These are phyloP conservation scores for Mormyrops boulengeri DNA, from an alignment of 2,797 vertebrate species.

Conservation along the genomic window DNA sequence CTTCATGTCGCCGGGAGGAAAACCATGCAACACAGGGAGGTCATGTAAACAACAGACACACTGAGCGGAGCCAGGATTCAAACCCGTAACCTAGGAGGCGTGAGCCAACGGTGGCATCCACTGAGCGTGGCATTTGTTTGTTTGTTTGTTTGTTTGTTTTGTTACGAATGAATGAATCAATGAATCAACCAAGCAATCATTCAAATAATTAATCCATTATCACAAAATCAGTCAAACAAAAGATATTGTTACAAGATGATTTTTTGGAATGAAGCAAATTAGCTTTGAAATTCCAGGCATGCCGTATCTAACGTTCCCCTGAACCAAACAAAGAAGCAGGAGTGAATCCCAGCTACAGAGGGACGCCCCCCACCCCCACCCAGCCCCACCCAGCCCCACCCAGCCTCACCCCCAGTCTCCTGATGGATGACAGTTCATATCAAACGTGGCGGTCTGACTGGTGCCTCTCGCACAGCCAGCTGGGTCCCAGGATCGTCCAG, in stretches of 20 bases:
- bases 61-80: not conserved
- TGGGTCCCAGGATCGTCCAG: slow-evolving; percentile 23
- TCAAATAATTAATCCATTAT: not conserved
- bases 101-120: not conserved
- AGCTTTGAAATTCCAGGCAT: not conserved
- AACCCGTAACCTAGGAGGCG: not conserved
- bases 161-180: not conserved
- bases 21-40: too few species aligned
- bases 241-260: not conserved
- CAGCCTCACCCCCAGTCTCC: not conserved
- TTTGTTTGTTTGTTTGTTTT: not conserved
- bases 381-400: not conserved
- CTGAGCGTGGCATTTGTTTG: not conserved
- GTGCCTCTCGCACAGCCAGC: slow-evolving; percentile 41
- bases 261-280: not conserved
- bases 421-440: slow-evolving; percentile 22
- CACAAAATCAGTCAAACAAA: not conserved
- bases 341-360: not conserved
- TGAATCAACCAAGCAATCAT: not conserved
- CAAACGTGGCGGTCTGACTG: slow-evolving; percentile 40
- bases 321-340: not conserved
- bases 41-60: not conserved
- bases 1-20: not conserved
- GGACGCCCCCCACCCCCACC: too few species aligned
- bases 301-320: not conserved